Evolutionary conservation across 2,113 vertebrate species (phyloP), one percentile per base, ranked within the genome.

Genomic region (Hydropotes inermis): DNA sequence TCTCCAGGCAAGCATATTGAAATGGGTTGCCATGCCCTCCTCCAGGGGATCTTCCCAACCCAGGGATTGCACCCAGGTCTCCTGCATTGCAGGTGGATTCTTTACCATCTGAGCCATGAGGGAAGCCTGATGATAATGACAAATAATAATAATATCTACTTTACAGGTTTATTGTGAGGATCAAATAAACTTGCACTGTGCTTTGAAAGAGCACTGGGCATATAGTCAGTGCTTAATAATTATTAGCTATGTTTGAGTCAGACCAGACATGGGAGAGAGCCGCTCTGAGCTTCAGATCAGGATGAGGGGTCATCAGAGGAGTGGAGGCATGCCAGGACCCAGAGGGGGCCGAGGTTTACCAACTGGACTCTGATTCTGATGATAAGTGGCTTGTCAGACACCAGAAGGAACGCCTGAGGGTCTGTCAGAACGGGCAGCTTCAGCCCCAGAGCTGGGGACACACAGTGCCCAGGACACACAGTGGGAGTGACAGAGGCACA

Each of bases 391-490:
- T 19, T 28, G 13, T 14, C 52, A 43, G 87, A 50, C 36, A 52
- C 64, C 47, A 95, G 21, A 50, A 25, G 13, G 27, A 36, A 28
- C 1, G 13, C 33, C 55, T 55, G 28, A 12, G 90, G 27, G n/a
- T 86, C 86, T 61, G 78, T 21, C 23, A 36, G 67, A 57, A 45
- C 13, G 79, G 55, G 76, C 33, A 43, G 64, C 11, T 61, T 21
- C 30, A 36, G 13, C 10, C 17, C 86, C 52, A 79, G 76, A 45
- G 76, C 30, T 3, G 54, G 25, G 30, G 28, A 8, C 15, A 74
- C 67, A 12, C 1, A 36, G 0, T 7, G 36, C 25, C 39, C 33
- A 15, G 57, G n/a, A 50, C 70, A n/a, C 16, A 2, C 0, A 43
- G 7, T 4, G 21, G 74, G 76, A 36, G 9, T 5, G 1, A 28